Conservation (phyloP, 1,140 invertebrate species). For the Parasteatoda tepidariorum region DNA sequence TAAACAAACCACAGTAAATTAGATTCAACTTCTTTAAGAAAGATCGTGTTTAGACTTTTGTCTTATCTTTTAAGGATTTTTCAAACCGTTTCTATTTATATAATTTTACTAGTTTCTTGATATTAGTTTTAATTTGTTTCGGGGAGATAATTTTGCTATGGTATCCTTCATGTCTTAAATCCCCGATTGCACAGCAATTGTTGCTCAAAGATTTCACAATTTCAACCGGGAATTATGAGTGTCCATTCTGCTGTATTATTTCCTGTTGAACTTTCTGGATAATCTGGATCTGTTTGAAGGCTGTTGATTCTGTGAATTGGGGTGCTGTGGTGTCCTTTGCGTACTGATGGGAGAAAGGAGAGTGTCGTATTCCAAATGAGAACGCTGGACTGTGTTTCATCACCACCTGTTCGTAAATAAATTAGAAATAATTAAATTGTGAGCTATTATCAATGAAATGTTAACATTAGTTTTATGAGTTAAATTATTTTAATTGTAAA, state of each 20-base stretch:
- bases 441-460: too few species aligned
- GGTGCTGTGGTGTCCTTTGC: slow-evolving; percentile 6
- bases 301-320: background rate
- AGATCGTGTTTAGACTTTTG: too few species aligned
- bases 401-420: slow-evolving; percentile 66
- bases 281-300: background rate
- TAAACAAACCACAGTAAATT: too few species aligned
- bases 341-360: slow-evolving; percentile 74
- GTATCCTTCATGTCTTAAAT: background rate
- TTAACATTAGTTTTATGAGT: too few species aligned
- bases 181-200: background rate
- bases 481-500: too few species aligned
- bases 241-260: background rate
- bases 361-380: slow-evolving; percentile 90
- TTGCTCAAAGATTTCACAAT: background rate
- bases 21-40: too few species aligned
- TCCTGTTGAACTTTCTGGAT: background rate
- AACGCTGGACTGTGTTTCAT: slow-evolving; percentile 73
- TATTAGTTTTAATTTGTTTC: too few species aligned
- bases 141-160: too few species aligned
- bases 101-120: too few species aligned
- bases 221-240: background rate
- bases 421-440: too few species aligned
- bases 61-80: too few species aligned
- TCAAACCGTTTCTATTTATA: too few species aligned